phyloP scores from a whole-genome alignment of 2,113 vertebrate species.

The Chloropsis cyanopogon region DNA sequence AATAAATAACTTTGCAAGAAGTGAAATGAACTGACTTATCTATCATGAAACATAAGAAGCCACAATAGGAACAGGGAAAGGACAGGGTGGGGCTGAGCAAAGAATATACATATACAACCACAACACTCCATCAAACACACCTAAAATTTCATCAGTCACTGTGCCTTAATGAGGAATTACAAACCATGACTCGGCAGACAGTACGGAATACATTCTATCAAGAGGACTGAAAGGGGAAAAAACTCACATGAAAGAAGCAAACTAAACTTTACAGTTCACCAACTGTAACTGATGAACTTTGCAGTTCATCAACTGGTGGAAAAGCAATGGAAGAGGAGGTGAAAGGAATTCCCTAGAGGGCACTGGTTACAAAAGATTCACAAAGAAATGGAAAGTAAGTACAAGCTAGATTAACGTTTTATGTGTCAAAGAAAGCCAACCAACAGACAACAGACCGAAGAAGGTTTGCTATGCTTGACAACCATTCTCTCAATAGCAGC shows the following conservation, averaged over 20 bases:
- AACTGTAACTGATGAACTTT: neutral
- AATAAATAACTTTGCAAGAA: neutral
- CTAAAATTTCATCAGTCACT: neutral
- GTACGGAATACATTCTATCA: neutral
- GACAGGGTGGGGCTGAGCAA: neutral
- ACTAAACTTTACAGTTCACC: neutral
- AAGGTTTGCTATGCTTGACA: neutral
- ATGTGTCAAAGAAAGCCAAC: neutral
- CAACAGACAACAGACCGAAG: neutral
- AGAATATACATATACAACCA: neutral
- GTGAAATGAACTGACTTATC: neutral
- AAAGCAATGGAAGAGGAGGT: neutral
- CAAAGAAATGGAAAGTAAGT: neutral
- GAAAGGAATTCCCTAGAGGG: neutral
- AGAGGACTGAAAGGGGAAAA: neutral
- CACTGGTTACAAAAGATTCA: neutral
- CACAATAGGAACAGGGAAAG: neutral
- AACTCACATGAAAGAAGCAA: neutral
- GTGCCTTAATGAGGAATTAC: neutral
- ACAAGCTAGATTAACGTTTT: neutral
- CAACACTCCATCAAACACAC: neutral
- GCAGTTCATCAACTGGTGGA: neutral
- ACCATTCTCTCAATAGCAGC: neutral
- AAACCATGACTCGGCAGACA: neutral
- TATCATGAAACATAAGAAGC: neutral